A percentile compares a stretch with the other conserved stretches of the same genome.
Conservation (phyloP, 1,140 invertebrate species). For the Spodoptera litura region DNA sequence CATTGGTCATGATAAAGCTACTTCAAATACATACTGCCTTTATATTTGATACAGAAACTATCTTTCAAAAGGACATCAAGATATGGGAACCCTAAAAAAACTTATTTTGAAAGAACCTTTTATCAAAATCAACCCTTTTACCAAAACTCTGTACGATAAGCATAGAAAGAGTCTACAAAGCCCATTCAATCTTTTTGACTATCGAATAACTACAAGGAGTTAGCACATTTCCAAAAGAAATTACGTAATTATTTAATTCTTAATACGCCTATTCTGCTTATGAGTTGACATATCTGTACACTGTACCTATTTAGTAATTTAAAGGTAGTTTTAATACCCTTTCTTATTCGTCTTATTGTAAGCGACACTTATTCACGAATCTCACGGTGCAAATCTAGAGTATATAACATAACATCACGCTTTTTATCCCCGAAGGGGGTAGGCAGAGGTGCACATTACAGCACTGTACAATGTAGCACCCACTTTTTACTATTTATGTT, state of each 20-base stretch:
- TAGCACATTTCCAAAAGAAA: background rate
- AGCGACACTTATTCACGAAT: too few relatives aligned
- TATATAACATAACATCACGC: too few relatives aligned
- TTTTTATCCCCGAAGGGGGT: too few relatives aligned
- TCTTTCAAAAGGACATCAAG: conserved; percentile 29
- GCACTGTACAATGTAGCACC: too few relatives aligned
- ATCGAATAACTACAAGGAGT: conserved; percentile 2
- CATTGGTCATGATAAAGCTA: background rate
- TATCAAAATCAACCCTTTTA: conserved; percentile 27
- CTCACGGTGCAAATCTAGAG: too few relatives aligned
- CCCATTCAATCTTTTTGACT: background rate
- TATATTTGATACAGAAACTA: background rate
- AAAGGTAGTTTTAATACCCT: too few relatives aligned
- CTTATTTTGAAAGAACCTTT: conserved; percentile 16
- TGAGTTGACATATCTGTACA: too few relatives aligned
- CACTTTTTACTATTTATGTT: too few relatives aligned
- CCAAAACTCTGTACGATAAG: background rate
- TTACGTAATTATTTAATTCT: background rate
- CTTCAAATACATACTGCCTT: background rate
- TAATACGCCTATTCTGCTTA: too few relatives aligned
- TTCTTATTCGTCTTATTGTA: too few relatives aligned
- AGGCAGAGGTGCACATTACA: too few relatives aligned
- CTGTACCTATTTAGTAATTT: too few relatives aligned
- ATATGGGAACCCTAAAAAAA: conserved; percentile 1
- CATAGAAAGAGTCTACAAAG: background rate